Conservation (phyloP, 2,113 vertebrate genomes). For the Gopherus evgoodei region DNA sequence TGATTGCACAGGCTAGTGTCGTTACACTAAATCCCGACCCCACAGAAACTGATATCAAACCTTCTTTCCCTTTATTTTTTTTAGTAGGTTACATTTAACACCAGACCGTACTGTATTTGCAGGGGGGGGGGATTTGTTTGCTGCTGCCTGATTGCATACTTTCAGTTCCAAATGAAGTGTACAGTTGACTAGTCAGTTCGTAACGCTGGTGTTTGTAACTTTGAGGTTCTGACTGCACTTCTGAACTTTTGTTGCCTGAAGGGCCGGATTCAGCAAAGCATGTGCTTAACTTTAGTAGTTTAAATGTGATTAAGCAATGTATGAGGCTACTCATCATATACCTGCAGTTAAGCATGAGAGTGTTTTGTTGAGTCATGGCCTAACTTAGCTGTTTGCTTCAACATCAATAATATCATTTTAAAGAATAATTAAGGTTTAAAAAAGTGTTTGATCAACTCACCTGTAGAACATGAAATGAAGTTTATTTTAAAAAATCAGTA, state of each 20-base stretch:
- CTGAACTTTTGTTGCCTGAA: neutral
- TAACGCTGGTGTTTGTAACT: no score
- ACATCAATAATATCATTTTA: neutral
- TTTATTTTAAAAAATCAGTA: slow-evolving; percentile 8
- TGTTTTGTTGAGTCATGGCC: slow-evolving; percentile 20
- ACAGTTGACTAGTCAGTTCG: no score
- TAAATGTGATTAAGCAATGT: slow-evolving; percentile 7
- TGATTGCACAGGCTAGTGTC: slow-evolving; percentile 11
- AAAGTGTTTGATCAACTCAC: slow-evolving; percentile 5
- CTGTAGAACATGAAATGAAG: neutral
- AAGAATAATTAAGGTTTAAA: neutral
- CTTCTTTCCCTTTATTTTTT: no score
- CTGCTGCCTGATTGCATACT: no score
- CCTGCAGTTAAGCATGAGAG: slow-evolving; percentile 16
- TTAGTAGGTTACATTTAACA: no score
- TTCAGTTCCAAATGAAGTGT: no score
- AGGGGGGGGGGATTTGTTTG: no score
- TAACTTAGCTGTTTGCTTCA: slow-evolving; percentile 23
- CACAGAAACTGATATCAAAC: neutral
- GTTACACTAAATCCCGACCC: neutral
- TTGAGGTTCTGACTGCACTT: neutral
- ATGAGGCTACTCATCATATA: neutral
- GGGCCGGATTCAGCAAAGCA: neutral
- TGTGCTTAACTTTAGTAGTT: neutral
- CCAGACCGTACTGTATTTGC: no score